These are phyloP conservation scores for Phataginus tricuspis DNA, from an alignment of 2,797 vertebrate species.

Conservation along the genomic window DNA sequence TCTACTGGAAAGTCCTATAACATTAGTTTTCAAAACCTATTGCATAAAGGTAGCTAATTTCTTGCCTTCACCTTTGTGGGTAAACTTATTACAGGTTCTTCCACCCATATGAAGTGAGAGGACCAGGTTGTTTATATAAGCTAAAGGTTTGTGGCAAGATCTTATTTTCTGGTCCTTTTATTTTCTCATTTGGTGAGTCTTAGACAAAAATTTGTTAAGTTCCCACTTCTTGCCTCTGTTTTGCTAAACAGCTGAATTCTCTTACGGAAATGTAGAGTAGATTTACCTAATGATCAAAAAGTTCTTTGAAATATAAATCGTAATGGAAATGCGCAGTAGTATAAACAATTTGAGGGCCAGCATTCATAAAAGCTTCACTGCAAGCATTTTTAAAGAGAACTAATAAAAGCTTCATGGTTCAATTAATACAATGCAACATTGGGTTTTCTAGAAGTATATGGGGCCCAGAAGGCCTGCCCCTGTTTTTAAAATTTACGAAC, in stretches of 20 bases:
- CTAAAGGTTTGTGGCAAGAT: background rate
- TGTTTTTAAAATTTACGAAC: constrained; percentile 80
- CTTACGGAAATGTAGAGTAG: constrained; percentile 61
- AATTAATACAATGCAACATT: constrained; percentile 66
- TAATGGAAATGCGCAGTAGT: constrained; percentile 75
- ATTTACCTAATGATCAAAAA: constrained; percentile 75
- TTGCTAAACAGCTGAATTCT: constrained; percentile 63
- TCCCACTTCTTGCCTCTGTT: constrained; percentile 50
- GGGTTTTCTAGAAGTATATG: constrained; percentile 73
- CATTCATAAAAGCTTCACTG: constrained; percentile 77
- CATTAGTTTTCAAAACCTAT: background rate
- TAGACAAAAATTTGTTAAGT: constrained; percentile 32
- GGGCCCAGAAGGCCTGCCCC: constrained; percentile 76
- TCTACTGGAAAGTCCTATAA: background rate
- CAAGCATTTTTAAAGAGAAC: constrained; percentile 76
- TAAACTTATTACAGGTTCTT: background rate
- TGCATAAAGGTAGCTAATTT: background rate
- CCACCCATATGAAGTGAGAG: background rate
- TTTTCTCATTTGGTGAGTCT: constrained; percentile 39
- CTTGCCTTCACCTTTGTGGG: background rate
- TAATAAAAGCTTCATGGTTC: constrained; percentile 77
- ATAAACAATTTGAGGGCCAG: constrained; percentile 76
- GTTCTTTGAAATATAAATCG: constrained; percentile 77
- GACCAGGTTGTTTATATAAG: background rate
- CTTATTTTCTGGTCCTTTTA: background rate